Conservation (phyloP, 1,140 invertebrate genomes). For the Trypoxylus dichotomus region DNA sequence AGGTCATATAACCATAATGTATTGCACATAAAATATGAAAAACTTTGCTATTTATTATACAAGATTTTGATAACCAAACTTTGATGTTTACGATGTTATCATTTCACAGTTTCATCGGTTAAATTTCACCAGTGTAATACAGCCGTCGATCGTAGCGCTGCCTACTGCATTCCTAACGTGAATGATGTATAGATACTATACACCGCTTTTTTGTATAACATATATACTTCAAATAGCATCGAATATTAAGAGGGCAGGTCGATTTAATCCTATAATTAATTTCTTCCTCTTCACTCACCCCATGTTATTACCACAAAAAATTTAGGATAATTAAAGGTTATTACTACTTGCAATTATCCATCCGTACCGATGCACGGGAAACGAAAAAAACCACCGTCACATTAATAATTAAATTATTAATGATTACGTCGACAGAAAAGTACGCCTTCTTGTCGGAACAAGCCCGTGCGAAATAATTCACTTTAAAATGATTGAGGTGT, state of each 20-base stretch:
- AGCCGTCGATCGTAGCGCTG: too few species aligned
- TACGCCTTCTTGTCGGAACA: constrained; percentile 14
- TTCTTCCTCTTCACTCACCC: background rate
- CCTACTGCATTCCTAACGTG: too few species aligned
- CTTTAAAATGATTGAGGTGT: constrained; percentile 19
- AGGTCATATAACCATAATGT: too few species aligned
- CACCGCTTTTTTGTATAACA: too few species aligned
- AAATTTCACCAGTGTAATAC: too few species aligned
- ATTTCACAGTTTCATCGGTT: too few species aligned
- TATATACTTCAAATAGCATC: too few species aligned
- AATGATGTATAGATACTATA: too few species aligned
- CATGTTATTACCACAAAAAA: background rate
- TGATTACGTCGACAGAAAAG: background rate
- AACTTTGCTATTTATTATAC: too few species aligned
- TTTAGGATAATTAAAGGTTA: background rate
- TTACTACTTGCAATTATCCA: constrained; percentile 9
- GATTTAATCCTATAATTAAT: background rate
- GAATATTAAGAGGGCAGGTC: background rate
- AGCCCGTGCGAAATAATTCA: background rate
- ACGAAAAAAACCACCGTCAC: background rate
- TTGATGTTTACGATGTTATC: too few species aligned
- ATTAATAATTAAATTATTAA: constrained; percentile 20
- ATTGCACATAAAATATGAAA: too few species aligned
- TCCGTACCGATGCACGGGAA: background rate
- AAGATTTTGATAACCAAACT: too few species aligned